These are phyloP conservation scores for Coreius guichenoti DNA, from an alignment of 2,797 vertebrate genomes.

Conservation along the genomic window DNA sequence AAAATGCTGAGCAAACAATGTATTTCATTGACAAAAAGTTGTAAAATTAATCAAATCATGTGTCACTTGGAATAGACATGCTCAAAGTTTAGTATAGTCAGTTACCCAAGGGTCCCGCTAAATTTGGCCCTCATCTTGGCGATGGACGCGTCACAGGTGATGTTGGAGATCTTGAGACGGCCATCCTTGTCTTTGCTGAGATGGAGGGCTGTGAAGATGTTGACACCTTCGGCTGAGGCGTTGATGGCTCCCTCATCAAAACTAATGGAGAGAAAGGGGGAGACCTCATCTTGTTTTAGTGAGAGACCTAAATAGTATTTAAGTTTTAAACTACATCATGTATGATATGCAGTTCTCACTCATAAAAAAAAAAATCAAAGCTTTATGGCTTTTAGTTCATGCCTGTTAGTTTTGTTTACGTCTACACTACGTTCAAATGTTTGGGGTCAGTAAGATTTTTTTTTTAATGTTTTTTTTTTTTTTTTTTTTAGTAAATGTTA, in stretches of 20 bases:
- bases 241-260: conserved; percentile 89
- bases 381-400: no score
- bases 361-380: not conserved
- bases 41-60: not conserved
- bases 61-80: not conserved
- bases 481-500: not conserved
- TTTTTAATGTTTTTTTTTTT: no score
- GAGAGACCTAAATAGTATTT: not conserved
- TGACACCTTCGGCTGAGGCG: conserved; percentile 88
- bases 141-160: conserved; percentile 87
- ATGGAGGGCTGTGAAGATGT: conserved; percentile 84
- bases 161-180: conserved; percentile 88
- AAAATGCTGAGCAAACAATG: not conserved
- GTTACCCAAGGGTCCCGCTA: conserved; percentile 87
- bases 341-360: not conserved
- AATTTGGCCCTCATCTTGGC: conserved; percentile 85
- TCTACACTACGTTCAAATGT: no score
- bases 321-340: not conserved
- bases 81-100: not conserved
- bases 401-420: not conserved
- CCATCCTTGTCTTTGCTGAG: conserved; percentile 82
- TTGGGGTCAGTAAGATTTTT: no score
- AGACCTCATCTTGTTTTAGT: not conserved
- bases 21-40: not conserved
- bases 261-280: conserved; percentile 69